Base-by-base conservation (phyloP, 2,888 invertebrate genomes). In the Polyploca ridens region DNA sequence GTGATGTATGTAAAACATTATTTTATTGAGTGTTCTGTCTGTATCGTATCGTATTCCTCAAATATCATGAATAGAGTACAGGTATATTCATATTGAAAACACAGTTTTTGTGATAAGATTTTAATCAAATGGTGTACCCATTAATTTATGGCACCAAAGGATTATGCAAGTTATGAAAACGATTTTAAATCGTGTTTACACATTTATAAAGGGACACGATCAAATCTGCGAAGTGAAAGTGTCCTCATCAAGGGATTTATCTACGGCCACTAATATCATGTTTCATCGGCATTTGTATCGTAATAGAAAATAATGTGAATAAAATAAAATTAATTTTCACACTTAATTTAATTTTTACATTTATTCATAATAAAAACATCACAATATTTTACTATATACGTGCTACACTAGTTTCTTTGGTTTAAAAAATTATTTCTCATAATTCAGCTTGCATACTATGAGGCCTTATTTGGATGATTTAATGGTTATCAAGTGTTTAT, bases 1-100 rank as follows among this genome's bases (percentile, higher is more conserved):
- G 73, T 73, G 70, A 73, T 77, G 70, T 76, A 73, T 73, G 69
- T 68, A 72, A 66, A 66, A 65, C 68, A 61, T 67, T 33, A 65
- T 49, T 58, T 69, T 65, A 68, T 63, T 68, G 69, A 69, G 33
- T 16, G 41, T 19, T 41, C 41, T 61, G 61, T 54, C 19, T 44
- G n/a, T n/a, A 27, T 27, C 27, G 13, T 41, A 61, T 27, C 41
- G 41, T 16, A 13, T 61, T 44, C 27, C 14, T 61, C 61, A 13
- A 33, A 44, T 41, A 27, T 61, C 60, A 41, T 14, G 61, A 5
- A 41, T 41, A 49, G 49, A 49, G 49, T 19, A 38, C 27, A 27
- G 27, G 27, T 16, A 16, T 6, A n/a, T 16, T 41, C 5, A 58
- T 33, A 58, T 14, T 38, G 19, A 19, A 41, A n/a, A 35, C 35